Evolutionary conservation across 1,140 invertebrate genomes (phyloP).

Genomic region (Eriocheir sinensis): DNA sequence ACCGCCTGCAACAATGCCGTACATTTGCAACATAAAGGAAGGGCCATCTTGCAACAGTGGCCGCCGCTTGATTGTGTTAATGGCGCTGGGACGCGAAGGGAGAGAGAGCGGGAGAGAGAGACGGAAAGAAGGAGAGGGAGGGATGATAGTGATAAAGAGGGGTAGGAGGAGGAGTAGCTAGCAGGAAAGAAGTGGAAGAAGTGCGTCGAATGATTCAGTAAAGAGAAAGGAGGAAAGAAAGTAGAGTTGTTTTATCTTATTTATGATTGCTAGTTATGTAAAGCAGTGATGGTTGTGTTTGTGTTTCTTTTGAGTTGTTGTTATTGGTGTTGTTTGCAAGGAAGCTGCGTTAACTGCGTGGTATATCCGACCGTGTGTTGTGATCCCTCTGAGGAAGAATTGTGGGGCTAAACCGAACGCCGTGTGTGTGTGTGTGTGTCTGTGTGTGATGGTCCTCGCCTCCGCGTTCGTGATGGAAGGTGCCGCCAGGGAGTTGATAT

Average conservation of each 20-base stretch:
- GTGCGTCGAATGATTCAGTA: neutral
- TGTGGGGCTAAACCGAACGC: no score
- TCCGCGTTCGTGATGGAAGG: no score
- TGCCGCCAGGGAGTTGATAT: no score
- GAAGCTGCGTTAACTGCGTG: no score
- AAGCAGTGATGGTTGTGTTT: no score
- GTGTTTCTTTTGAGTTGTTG: no score
- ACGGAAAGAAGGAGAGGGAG: neutral
- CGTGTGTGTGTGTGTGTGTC: no score
- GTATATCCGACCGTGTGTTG: no score
- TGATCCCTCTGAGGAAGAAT: no score
- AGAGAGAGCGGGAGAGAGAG: constrained; percentile 3
- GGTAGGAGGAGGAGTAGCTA: neutral
- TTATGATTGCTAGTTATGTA: neutral
- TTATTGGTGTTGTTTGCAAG: no score
- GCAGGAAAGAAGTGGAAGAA: neutral
- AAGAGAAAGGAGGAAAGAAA: constrained; percentile 7
- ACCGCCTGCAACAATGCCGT: constrained; percentile 73
- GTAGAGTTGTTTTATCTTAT: neutral
- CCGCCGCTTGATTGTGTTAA: constrained; percentile 69
- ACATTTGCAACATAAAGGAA: constrained; percentile 73
- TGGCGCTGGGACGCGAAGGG: constrained; percentile 7
- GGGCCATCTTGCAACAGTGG: constrained; percentile 68
- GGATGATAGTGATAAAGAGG: no score
- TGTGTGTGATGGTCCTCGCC: no score